Evolutionary conservation across 1,140 invertebrate species (phyloP).

Genomic region (Trichogramma pretiosum): DNA sequence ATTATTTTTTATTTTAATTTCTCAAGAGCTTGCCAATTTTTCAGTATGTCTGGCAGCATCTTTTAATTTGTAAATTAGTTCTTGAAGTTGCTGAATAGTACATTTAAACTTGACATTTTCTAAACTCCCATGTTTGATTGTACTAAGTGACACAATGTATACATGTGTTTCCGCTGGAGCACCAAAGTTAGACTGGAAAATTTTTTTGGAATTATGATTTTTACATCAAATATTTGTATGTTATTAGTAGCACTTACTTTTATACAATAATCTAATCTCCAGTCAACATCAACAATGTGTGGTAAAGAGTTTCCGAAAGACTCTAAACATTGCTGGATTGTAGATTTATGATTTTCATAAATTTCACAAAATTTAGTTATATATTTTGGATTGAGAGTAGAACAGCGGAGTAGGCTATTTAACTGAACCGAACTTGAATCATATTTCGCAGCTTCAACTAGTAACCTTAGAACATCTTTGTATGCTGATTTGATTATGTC

Average conservation of each 20-base stretch:
- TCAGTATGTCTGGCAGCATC: constrained; percentile 55
- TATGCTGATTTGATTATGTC: constrained; percentile 40
- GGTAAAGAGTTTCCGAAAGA: constrained; percentile 46
- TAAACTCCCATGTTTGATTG: constrained; percentile 38
- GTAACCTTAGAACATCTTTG: constrained; percentile 35
- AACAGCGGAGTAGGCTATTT: constrained; percentile 27
- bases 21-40: constrained; percentile 37
- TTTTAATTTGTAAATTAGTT: constrained; percentile 58
- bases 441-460: constrained; percentile 40
- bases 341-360: constrained; percentile 34
- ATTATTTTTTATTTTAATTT: not conserved
- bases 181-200: constrained; percentile 2
- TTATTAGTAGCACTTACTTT: constrained; percentile 34
- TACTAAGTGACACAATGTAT: constrained; percentile 41
- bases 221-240: not conserved
- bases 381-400: constrained; percentile 27
- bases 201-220: too few species aligned
- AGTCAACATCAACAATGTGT: constrained; percentile 56
- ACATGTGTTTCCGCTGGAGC: not conserved
- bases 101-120: constrained; percentile 52
- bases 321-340: constrained; percentile 38
- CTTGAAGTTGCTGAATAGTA: constrained; percentile 54
- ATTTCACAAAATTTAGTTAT: constrained; percentile 32
- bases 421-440: constrained; percentile 35
- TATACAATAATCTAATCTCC: constrained; percentile 53